Base-by-base conservation (phyloP, 2,888 invertebrate genomes). In the Atherix ibis region DNA sequence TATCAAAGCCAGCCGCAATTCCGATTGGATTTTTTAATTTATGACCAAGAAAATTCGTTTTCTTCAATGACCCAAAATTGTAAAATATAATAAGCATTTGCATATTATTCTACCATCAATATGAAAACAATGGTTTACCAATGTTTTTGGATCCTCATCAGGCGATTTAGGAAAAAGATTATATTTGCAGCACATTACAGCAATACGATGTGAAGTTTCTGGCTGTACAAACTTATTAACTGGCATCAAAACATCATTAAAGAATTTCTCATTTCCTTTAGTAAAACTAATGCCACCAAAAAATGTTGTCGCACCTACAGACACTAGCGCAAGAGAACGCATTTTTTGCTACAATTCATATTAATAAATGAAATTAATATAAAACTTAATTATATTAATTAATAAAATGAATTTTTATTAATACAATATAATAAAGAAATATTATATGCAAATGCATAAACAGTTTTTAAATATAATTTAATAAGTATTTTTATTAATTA, bases 1-100 rank as follows among this genome's bases (percentile, higher is more conserved):
- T 98, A 59, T 98, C 98, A 64, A 97, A 97, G 5, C 97, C 98
- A 37, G 97, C 98, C 17, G 97, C 97, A 50, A 98, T 76, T n/a
- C 98, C 97, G 46, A 98, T 62, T 0, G 97, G 97, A 64, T 92
- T 95, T 35, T 68, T 65, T 40, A 98, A 72, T 10, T 74, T 57
- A 40, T 73, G 65, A 15, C 73, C 73, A 55, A 84, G 78, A 30
- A 92, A 64, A 34, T 64, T 68, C 0, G 78, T 76, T 53, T 70
- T 68, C 83, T 84, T 27, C 10, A n/a, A n/a, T n/a, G n/a, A n/a
- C n/a, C n/a, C n/a, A n/a, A n/a, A n/a, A n/a, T n/a, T n/a, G 36
- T 35, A 25, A 28, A 30, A 13, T 19, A 12, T 34, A 39, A 54
- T 56, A 52, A 38, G n/a, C 18, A 18, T 19, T 31, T 19, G 15